phyloP scores from a whole-genome alignment of 2,888 invertebrate genomes.

The Aleiodes testaceus region DNA sequence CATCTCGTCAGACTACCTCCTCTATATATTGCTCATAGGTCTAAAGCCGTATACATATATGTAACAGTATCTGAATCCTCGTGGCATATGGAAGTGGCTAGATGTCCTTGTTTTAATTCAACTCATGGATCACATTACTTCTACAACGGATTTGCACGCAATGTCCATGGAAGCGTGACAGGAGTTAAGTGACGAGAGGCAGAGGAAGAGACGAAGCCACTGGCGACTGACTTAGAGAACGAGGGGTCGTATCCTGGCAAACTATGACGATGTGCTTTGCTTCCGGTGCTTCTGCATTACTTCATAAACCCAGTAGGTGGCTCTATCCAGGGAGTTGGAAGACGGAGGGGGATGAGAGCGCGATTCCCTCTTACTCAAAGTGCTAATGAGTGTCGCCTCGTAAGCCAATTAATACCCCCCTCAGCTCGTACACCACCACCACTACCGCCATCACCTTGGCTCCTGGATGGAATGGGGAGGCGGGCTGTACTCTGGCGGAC shows the following conservation, averaged over 20 bases:
- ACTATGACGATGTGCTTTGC: constrained; percentile 25
- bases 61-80: neutral
- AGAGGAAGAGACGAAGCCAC: neutral
- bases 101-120: constrained; percentile 16
- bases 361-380: constrained; percentile 67
- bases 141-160: constrained; percentile 10
- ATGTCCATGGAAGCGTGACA: neutral
- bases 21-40: neutral
- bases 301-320: constrained; percentile 11
- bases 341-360: constrained; percentile 39
- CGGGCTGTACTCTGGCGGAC: constrained; percentile 35
- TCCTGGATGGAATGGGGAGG: constrained; percentile 7
- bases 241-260: neutral
- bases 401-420: constrained; percentile 73
- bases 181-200: neutral
- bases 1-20: constrained; percentile 18
- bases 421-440: constrained; percentile 45
- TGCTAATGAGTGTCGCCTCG: constrained; percentile 73
- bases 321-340: constrained; percentile 42
- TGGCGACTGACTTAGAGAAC: constrained; percentile 12
- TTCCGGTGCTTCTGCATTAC: neutral
- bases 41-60: neutral
- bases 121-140: constrained; percentile 22
- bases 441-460: constrained; percentile 26
- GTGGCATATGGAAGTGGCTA: neutral